A percentile compares a stretch with the other conserved stretches of the same genome.
phyloP scores from a whole-genome alignment of 1,140 invertebrate species.

The Nymphalis io region DNA sequence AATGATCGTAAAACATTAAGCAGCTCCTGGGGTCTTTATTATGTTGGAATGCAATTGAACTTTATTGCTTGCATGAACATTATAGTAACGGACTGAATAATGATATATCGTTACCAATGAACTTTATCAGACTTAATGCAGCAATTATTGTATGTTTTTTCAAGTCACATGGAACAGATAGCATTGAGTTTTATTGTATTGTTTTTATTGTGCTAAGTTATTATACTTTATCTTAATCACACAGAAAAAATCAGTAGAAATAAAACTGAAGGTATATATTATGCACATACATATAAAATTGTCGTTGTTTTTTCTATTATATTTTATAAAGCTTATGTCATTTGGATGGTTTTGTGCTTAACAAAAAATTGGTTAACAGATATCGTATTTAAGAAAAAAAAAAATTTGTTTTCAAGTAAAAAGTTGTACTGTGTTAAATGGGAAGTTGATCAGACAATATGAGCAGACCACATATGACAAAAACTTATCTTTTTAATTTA shows the following conservation, averaged over 20 bases:
- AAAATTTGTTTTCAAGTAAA: too few species aligned
- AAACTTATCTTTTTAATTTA: too few species aligned
- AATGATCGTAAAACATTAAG: slow-evolving; percentile 39
- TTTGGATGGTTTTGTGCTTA: too few species aligned
- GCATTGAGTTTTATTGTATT: slow-evolving; percentile 33
- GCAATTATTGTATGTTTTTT: slow-evolving; percentile 30
- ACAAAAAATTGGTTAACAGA: too few species aligned
- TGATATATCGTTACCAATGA: slow-evolving; percentile 45
- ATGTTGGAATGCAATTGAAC: slow-evolving; percentile 46
- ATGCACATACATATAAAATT: too few species aligned
- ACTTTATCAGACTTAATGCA: slow-evolving; percentile 40
- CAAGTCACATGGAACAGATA: slow-evolving; percentile 38
- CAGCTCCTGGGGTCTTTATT: slow-evolving; percentile 41
- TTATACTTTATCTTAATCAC: not conserved
- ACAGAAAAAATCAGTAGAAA: not conserved
- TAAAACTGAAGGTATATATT: too few species aligned
- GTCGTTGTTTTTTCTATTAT: too few species aligned
- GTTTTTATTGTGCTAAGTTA: not conserved
- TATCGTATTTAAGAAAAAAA: too few species aligned
- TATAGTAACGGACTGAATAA: slow-evolving; percentile 46
- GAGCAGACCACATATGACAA: too few species aligned
- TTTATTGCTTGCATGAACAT: slow-evolving; percentile 49
- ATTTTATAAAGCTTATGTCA: too few species aligned
- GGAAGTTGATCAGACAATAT: too few species aligned
- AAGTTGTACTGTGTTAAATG: too few species aligned